Conservation (phyloP, 2,113 vertebrate species). For the Panurus biarmicus region DNA sequence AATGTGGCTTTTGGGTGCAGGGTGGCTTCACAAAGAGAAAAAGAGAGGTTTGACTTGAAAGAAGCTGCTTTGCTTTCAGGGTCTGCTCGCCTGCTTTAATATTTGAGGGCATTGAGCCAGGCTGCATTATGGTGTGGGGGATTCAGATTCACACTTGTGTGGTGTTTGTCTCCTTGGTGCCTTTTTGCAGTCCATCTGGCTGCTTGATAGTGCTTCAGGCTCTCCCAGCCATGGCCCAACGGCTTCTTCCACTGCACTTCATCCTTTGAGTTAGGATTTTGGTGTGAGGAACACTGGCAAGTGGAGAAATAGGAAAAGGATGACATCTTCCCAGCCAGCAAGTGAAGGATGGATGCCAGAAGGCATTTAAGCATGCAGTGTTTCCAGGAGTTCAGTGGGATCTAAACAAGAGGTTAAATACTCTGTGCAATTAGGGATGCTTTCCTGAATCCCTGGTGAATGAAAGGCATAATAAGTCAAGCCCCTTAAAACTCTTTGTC, state of each 20-base stretch:
- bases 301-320: background rate
- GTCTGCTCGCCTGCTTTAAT: background rate
- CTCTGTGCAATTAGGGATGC: background rate
- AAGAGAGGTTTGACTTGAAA: background rate
- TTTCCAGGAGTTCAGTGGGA: background rate
- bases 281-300: background rate
- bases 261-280: background rate
- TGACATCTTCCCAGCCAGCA: background rate
- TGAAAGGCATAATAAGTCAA: slow-evolving; percentile 18
- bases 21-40: background rate
- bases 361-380: background rate
- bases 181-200: slow-evolving; percentile 34
- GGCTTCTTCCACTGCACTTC: background rate
- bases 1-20: background rate
- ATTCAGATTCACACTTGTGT: slow-evolving; percentile 36
- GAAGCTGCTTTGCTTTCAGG: slow-evolving; percentile 24
- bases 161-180: background rate
- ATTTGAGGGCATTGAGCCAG: slow-evolving; percentile 47
- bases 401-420: slow-evolving; percentile 44
- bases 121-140: slow-evolving; percentile 17
- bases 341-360: background rate
- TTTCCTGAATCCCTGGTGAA: background rate
- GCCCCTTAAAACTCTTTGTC: background rate
- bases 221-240: background rate
- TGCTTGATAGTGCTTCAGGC: background rate